Evolutionary conservation across 2,797 vertebrate genomes (phyloP).

Genomic region (Aplochiton taeniatus): DNA sequence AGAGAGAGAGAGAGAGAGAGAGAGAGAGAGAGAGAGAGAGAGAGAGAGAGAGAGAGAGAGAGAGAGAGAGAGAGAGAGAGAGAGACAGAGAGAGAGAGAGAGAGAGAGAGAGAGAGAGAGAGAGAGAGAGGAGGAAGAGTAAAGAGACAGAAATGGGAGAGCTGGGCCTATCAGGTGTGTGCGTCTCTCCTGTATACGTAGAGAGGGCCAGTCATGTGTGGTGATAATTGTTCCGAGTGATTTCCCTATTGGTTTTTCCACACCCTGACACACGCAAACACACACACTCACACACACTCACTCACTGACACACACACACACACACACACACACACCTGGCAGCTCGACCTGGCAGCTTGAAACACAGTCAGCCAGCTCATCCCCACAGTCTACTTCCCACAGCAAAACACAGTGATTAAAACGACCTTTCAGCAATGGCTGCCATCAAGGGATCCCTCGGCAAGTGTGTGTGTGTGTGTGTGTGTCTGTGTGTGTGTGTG

Average conservation of each 20-base stretch:
- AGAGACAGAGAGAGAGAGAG: conserved; percentile 3
- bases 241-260: conserved; percentile 58
- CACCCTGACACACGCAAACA: conserved; percentile 14
- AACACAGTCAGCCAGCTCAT: neutral
- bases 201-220: conserved; percentile 55
- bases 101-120: conserved; percentile 22
- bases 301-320: conserved; percentile 22
- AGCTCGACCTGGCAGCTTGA: conserved; percentile 6
- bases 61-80: no score
- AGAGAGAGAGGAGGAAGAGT: conserved; percentile 28
- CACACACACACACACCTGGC: conserved; percentile 31
- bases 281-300: conserved; percentile 17
- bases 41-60: conserved; percentile 6
- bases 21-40: neutral
- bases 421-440: conserved; percentile 49
- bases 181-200: conserved; percentile 24
- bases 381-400: conserved; percentile 25
- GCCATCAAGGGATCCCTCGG: conserved; percentile 37
- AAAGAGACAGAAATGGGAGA: conserved; percentile 23
- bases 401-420: conserved; percentile 56
- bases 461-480: conserved; percentile 16
- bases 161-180: conserved; percentile 43
- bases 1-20: no score
- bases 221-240: conserved; percentile 57
- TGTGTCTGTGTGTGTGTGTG: neutral